A percentile compares a stretch with the other conserved stretches of the same genome.
These are phyloP conservation scores for Pycnonotus jocosus DNA, from an alignment of 2,113 vertebrate species.

Conservation along the genomic window DNA sequence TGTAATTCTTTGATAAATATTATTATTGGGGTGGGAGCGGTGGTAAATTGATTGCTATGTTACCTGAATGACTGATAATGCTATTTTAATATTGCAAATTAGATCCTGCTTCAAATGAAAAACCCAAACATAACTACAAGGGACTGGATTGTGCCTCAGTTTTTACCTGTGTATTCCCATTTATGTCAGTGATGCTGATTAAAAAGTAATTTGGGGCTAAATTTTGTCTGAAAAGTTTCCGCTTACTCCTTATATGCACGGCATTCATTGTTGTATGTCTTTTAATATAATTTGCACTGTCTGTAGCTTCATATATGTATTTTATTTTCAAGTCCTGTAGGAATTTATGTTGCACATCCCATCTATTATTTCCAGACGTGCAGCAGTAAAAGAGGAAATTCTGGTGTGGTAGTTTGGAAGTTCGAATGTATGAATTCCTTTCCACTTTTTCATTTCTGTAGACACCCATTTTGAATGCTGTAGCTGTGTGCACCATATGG, in stretches of 20 bases:
- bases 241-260: not conserved
- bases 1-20: not conserved
- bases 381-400: not conserved
- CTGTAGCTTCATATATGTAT: not conserved
- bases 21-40: not conserved
- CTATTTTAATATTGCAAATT: constrained; percentile 2
- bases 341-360: not conserved
- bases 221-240: not conserved
- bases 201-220: not conserved
- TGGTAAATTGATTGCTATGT: not conserved
- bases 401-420: not conserved
- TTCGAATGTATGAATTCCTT: not conserved
- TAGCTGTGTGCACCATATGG: not conserved
- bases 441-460: not conserved
- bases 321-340: not conserved
- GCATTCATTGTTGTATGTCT: not conserved
- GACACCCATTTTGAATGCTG: not conserved
- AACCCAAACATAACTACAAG: not conserved
- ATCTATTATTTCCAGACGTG: not conserved
- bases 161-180: not conserved
- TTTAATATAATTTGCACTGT: not conserved
- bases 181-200: not conserved
- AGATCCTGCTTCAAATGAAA: not conserved
- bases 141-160: not conserved
- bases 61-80: not conserved